These are phyloP conservation scores for Drosophila quasianomalipes DNA, from an alignment of 2,888 invertebrate genomes.

Conservation along the genomic window DNA sequence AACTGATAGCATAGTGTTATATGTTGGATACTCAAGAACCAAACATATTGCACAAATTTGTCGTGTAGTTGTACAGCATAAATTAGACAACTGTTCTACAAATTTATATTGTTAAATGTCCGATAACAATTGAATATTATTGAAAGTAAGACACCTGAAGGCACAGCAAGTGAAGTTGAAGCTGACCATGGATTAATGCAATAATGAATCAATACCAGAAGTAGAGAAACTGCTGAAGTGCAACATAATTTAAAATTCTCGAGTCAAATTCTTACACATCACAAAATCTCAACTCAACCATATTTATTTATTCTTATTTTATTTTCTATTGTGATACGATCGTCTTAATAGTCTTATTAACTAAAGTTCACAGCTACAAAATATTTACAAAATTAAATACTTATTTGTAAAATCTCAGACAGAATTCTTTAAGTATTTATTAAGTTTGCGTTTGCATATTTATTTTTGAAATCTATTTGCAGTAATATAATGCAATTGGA, in stretches of 20 bases:
- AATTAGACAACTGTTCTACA: constrained; percentile 24
- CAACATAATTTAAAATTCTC: neutral
- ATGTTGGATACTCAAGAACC: constrained; percentile 9
- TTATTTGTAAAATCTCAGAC: too few species aligned
- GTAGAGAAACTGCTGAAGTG: neutral
- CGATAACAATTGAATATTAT: constrained; percentile 1
- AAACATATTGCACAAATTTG: constrained; percentile 24
- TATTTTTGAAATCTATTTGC: neutral
- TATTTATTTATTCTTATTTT: neutral
- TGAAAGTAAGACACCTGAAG: neutral
- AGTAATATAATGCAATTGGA: neutral
- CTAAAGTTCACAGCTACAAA: neutral
- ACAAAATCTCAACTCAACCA: neutral
- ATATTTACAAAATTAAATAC: neutral
- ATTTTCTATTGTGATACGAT: neutral
- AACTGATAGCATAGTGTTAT: constrained; percentile 5
- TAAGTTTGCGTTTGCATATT: neutral
- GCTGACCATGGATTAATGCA: neutral
- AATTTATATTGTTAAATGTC: constrained; percentile 9
- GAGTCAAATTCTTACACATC: neutral
- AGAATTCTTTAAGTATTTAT: neutral
- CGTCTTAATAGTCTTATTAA: neutral
- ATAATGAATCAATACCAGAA: neutral
- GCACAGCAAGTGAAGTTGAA: too few species aligned
- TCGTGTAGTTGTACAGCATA: neutral